Base-by-base conservation (phyloP, 2,113 vertebrate genomes). In the Synodontis membranacea region DNA sequence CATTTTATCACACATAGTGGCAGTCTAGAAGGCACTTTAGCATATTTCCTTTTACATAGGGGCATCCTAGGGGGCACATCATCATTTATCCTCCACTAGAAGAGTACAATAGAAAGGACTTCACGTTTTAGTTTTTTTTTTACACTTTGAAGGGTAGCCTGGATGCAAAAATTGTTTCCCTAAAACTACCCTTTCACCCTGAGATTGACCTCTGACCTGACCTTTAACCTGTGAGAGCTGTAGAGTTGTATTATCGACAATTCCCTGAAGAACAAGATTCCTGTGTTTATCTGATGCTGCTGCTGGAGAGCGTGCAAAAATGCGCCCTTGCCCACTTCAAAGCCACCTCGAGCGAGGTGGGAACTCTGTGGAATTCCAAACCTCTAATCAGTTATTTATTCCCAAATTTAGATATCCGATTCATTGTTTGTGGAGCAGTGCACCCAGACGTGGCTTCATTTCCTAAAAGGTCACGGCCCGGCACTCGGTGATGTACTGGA, bases 401-500 rank as follows among this genome's bases (percentile, higher is more conserved):
- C 83, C 92, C 88, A 84, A 75, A 89, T 90, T 92, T 91, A 89
- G 91, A 90, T 89, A 90, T 91, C 90, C 90, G 88, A 91, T 90
- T 93, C 91, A 89, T 75, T 89, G 91, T 96, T 95, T 95, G 95
- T 94, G 94, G 93, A 92, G 94, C 90, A 91, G 91, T 91, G 93
- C 92, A 95, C 94, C 92, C 93, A 96, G 96, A 96, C 95, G 94
- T 95, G 92, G 92, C 94, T 93, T 95, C 89, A 93, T 96, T 96
- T 97, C 97, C 96, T 96, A 54, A 95, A 96, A 96, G 94, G 93
- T 95, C 94, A 92, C 89, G 90, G 92, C 94, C 94, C 92, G 76
- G 44, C 91, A 81, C 64, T 82, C 48, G 95, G 94, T 94, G 92
- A 94, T 95, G 94, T 94, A 94, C 93, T 93, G 95, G 92, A 80